phyloP scores from a whole-genome alignment of 2,113 vertebrate genomes.

The Acrocephalus arundinaceus region DNA sequence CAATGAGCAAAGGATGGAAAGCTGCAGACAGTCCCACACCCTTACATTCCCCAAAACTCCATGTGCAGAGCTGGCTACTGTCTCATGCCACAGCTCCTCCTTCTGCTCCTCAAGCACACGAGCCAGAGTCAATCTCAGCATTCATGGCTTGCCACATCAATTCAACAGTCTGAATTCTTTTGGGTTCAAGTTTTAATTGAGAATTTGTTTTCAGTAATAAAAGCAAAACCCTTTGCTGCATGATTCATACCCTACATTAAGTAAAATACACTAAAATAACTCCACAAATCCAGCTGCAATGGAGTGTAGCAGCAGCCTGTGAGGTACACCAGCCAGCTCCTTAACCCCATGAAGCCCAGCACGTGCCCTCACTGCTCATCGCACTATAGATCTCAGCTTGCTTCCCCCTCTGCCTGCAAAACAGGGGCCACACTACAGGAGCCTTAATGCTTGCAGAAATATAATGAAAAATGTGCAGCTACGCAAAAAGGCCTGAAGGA shows the following conservation, averaged over 20 bases:
- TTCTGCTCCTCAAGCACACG: neutral
- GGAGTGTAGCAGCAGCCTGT: neutral
- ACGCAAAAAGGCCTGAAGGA: neutral
- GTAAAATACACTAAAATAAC: neutral
- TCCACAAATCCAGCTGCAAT: neutral
- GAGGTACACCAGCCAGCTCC: neutral
- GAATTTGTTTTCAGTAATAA: slow-evolving; percentile 8
- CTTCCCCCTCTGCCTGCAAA: neutral
- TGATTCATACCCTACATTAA: neutral
- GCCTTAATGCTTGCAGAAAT: neutral
- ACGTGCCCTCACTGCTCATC: rapidly evolving
- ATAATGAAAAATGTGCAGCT: neutral
- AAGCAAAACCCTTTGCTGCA: neutral
- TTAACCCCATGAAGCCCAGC: neutral
- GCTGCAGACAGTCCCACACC: neutral
- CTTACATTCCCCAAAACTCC: rapidly evolving
- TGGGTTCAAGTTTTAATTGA: neutral
- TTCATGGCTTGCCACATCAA: neutral
- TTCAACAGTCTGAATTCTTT: neutral
- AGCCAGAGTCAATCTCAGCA: neutral
- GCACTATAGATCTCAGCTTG: rapidly evolving
- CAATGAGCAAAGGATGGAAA: neutral
- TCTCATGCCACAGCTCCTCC: neutral
- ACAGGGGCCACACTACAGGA: neutral
- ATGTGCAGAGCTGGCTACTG: neutral